Evolutionary conservation across 2,113 vertebrate species (phyloP).

Genomic region (Diphyllodes magnificus): DNA sequence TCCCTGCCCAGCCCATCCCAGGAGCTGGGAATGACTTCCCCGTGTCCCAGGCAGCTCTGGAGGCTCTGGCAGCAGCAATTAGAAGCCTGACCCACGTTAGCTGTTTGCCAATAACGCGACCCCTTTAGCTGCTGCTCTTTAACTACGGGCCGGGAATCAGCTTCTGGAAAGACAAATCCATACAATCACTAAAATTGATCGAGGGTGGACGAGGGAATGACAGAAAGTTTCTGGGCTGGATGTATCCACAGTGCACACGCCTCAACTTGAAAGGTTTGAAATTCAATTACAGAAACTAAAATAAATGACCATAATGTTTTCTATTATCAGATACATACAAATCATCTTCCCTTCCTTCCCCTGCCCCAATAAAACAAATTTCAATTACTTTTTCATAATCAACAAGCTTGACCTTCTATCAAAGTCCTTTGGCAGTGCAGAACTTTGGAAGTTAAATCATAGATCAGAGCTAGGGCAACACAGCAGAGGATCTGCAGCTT

Average conservation of each 20-base stretch:
- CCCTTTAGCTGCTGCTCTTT: not conserved
- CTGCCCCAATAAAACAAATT: conserved; percentile 46
- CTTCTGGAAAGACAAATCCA: conserved; percentile 17
- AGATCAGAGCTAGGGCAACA: not conserved
- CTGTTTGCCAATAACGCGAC: not conserved
- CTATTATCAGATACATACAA: conserved; percentile 51
- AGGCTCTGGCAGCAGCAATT: not conserved
- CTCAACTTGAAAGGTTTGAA: not conserved
- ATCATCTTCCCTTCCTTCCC: conserved; percentile 15
- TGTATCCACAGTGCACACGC: not conserved
- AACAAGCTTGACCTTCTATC: conserved; percentile 29
- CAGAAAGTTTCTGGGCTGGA: not conserved
- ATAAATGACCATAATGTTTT: conserved; percentile 43
- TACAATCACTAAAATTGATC: conserved; percentile 17
- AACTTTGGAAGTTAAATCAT: not conserved
- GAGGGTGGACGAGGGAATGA: not conserved
- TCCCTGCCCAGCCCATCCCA: not conserved
- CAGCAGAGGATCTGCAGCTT: not conserved
- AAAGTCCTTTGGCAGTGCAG: not conserved
- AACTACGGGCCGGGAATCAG: not conserved
- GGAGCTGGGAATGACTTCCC: not conserved
- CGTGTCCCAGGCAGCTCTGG: not conserved
- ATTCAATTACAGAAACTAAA: conserved; percentile 51
- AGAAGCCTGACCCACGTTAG: not conserved
- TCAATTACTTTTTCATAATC: conserved; percentile 46